Percentiles rank a stretch among this genome's conserved stretches.
Evolutionary conservation across 1,140 invertebrate species (phyloP).

Genomic region (Leptestheria dahalacensis): DNA sequence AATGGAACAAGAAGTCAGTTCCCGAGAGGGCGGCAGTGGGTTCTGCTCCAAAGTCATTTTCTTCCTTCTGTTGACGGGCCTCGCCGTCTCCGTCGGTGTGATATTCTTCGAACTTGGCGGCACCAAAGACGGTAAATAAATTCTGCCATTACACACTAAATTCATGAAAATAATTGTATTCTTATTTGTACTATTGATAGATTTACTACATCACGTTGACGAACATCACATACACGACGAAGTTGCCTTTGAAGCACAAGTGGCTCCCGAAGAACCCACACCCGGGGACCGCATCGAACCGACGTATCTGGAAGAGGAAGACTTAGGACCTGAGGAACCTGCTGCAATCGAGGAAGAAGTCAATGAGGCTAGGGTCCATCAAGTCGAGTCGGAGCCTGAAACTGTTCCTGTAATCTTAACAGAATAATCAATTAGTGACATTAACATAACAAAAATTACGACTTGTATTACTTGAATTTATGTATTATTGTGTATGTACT

Average conservation of each 20-base stretch:
- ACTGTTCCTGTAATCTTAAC: constrained; percentile 1
- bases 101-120: constrained; percentile 64
- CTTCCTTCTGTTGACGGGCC: constrained; percentile 48
- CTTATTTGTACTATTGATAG: neutral
- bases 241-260: neutral
- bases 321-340: neutral
- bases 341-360: neutral
- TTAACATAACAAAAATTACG: neutral
- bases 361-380: neutral
- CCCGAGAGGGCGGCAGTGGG: too few relatives aligned
- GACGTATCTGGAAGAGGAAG: neutral
- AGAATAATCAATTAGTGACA: neutral
- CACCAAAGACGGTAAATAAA: constrained; percentile 43
- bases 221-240: neutral
- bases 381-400: neutral
- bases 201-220: neutral
- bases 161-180: neutral
- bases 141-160: too few relatives aligned
- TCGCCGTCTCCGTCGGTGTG: constrained; percentile 51
- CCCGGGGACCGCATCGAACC: neutral
- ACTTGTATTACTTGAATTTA: too few relatives aligned
- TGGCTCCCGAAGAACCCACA: neutral
- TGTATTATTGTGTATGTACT: too few relatives aligned
- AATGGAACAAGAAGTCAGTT: constrained; percentile 52
- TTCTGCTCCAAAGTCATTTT: constrained; percentile 68